Percentiles rank a stretch among this genome's conserved stretches.
phyloP scores from a whole-genome alignment of 1,140 invertebrate genomes.

The Calephelis nemesis region DNA sequence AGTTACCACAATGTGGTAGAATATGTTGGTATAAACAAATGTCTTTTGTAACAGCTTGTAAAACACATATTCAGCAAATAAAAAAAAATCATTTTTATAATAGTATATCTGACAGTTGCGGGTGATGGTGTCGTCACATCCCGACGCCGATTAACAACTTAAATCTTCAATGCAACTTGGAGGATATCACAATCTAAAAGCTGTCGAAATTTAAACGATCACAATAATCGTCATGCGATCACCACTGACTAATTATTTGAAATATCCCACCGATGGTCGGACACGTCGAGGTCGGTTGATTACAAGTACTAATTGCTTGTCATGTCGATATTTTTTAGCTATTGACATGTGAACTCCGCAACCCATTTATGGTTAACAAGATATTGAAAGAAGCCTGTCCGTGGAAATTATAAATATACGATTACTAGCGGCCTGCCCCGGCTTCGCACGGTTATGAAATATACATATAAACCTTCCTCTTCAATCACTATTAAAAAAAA shows the following conservation, averaged over 20 bases:
- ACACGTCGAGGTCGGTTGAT: neutral
- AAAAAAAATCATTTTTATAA: too few relatives aligned
- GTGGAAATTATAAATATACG: neutral
- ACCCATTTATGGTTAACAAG: slow-evolving; percentile 8
- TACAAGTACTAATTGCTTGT: slow-evolving; percentile 8
- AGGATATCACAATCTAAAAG: neutral
- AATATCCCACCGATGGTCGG: neutral
- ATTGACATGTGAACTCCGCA: slow-evolving; percentile 4
- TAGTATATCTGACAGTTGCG: too few relatives aligned
- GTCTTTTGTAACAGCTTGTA: too few relatives aligned
- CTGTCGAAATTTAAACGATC: neutral
- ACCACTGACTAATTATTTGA: neutral
- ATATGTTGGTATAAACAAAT: too few relatives aligned
- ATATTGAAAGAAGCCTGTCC: neutral
- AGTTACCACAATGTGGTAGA: too few relatives aligned
- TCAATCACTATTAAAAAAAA: too few relatives aligned
- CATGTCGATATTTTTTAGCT: slow-evolving; percentile 8
- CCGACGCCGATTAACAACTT: too few relatives aligned
- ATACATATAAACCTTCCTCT: too few relatives aligned
- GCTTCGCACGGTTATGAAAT: too few relatives aligned
- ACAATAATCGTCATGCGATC: neutral
- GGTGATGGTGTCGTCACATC: too few relatives aligned
- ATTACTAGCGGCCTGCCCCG: neutral
- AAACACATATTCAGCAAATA: too few relatives aligned
- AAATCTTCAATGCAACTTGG: neutral